Conservation (phyloP, 2,888 invertebrate genomes). For the Megastigmus dorsalis region DNA sequence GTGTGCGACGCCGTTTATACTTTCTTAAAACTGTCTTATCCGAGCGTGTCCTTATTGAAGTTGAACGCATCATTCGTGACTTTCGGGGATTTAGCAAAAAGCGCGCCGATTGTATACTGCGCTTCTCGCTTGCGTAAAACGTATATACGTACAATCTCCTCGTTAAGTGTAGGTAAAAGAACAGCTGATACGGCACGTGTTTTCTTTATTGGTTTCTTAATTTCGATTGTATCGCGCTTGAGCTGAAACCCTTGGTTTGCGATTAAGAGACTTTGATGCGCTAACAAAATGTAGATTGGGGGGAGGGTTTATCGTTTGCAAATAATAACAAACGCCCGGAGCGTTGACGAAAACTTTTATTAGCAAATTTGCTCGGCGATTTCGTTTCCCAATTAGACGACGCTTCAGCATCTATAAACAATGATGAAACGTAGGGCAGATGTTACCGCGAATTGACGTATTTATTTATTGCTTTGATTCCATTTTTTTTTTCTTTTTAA, state of each 20-base stretch:
- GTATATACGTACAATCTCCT: background rate
- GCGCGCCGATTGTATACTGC: slow-evolving; percentile 7
- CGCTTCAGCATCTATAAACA: too few relatives aligned
- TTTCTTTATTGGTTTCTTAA: too few relatives aligned
- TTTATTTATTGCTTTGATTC: too few relatives aligned
- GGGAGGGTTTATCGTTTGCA: background rate
- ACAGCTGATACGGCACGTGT: slow-evolving; percentile 36
- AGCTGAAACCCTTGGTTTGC: slow-evolving; percentile 7
- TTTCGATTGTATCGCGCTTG: slow-evolving; percentile 24
- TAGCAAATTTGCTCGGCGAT: too few relatives aligned
- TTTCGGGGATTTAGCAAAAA: slow-evolving; percentile 18
- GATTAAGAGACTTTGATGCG: background rate
- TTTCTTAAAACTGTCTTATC: slow-evolving; percentile 9
- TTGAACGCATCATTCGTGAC: slow-evolving; percentile 27
- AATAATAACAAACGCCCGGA: too few relatives aligned
- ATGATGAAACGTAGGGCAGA: too few relatives aligned
- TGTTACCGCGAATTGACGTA: too few relatives aligned
- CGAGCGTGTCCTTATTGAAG: slow-evolving; percentile 32
- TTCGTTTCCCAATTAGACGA: too few relatives aligned
- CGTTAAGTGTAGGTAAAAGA: background rate
- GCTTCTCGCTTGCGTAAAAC: slow-evolving; percentile 22
- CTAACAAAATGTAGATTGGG: too few relatives aligned
- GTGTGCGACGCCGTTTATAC: background rate
- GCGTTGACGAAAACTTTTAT: too few relatives aligned
- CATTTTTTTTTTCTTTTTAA: too few relatives aligned